phyloP scores from a whole-genome alignment of 2,113 vertebrate genomes.

The Jacana jacana region DNA sequence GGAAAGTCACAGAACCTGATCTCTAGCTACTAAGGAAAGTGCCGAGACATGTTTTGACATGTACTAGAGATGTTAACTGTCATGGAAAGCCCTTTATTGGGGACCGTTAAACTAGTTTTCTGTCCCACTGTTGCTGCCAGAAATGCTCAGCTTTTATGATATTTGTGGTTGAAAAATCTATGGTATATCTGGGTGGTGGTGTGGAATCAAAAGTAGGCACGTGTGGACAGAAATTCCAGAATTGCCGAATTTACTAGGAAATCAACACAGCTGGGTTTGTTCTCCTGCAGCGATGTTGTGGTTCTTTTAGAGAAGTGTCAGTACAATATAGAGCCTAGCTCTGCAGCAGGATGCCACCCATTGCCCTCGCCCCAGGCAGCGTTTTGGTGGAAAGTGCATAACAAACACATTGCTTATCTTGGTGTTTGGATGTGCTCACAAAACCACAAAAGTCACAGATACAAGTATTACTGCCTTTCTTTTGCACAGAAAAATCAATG shows the following conservation, averaged over 20 bases:
- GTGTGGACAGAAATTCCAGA: neutral
- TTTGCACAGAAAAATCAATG: neutral
- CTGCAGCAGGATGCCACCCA: neutral
- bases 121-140: neutral
- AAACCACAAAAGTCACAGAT: neutral
- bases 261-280: neutral
- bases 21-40: neutral
- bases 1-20: neutral
- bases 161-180: neutral
- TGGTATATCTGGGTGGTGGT: neutral
- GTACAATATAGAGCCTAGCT: neutral
- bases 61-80: neutral
- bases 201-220: neutral
- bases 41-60: neutral
- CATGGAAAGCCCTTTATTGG: accelerated
- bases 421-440: neutral
- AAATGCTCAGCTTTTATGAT: neutral
- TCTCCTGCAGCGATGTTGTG: neutral
- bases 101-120: neutral
- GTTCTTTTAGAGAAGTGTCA: neutral
- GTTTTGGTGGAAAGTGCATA: neutral
- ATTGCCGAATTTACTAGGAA: neutral
- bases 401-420: neutral
- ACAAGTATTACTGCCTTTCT: neutral
- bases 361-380: neutral